Evolutionary conservation across 2,113 vertebrate genomes (phyloP), one percentile per base, ranked within the genome.

Genomic region (Thryonomys swinderianus): DNA sequence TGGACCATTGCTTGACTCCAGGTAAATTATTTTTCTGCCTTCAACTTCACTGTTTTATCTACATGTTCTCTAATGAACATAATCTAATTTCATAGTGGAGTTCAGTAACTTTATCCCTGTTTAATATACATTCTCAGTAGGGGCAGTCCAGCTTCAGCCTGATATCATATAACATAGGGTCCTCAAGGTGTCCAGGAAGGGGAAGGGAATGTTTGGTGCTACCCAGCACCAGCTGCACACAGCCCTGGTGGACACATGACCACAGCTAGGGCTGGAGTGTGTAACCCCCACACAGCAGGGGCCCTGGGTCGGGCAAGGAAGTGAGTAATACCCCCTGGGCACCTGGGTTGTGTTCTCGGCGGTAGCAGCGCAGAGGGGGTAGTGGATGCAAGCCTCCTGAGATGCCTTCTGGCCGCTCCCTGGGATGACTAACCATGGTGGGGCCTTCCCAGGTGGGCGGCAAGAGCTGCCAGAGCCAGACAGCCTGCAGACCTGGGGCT

Each of bases 401-500:
- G 66, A 76, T 61, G 81, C 71, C 92, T 80, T 73, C 85, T 37
- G 59, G 83, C 85, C 7, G 0, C 48, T 82, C 27, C 0, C 66
- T 45, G 10, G 10, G 23, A 64, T 89, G 91, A 95, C 53, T 91
- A 73, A 88, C 27, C 0, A 0, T 0, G 32, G 66, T 7, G 42
- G 67, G 55, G 78, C 67, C 83, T n/a, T 27, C 11, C 42, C 61
- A 40, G 94, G 91, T 88, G 88, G 94, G 95, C 0, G 23, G 88
- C 82, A 45, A n/a, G 82, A 81, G 57, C 42, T 91, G 90, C 84
- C 90, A 69, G 69, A 42, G 48, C 57, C 53, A 16, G 66, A 85
- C 48, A 14, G 21, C 25, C 88, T 42, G n/a, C 40, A 53, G 57
- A 40, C 51, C 51, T 32, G 48, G 30, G 34, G 40, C 66, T 67